Base-by-base conservation (phyloP, 2,113 vertebrate genomes). In the Triplophysa siluroides region DNA sequence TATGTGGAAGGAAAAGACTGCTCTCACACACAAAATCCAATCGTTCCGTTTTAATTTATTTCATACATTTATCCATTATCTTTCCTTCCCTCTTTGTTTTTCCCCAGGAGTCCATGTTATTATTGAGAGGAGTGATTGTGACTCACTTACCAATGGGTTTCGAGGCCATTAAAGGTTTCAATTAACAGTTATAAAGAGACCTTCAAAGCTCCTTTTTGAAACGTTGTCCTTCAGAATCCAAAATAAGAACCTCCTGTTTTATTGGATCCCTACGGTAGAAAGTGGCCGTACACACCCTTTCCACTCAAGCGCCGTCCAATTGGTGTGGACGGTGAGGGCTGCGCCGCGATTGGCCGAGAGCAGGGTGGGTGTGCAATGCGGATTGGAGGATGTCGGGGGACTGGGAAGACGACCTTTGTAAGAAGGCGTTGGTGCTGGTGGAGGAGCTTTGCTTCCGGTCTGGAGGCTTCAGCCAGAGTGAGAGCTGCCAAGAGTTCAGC, bases 381-480 rank as follows among this genome's bases (percentile, higher is more conserved):
- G 92, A 94, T 94, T 91, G 92, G 93, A 92, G 89, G 92, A 97
- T 96, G 95, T 96, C 95, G 69, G 96, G 95, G 78, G 96, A 96
- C 92, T 96, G 95, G 79, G 96, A 97, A 89, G 96, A 97, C 90
- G 95, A 96, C 83, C 83, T 96, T 88, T 96, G 95, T 87, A 95
- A 94, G 85, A 94, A 93, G 89, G 95, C 94, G 13, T 90, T 96
- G 88, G 88, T 92, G 88, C 76, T 97, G 85, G 93, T 96, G 88
- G 93, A 95, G 16, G 95, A 96, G 84, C 93, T 97, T 82, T 97
- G 96, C 86, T 94, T 94, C n/a, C 89, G 91, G 86, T 91, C 89
- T 0, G 86, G 88, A 45, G 93, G 91, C 1, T 89, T 92, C 66
- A 94, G 94, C 83, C 93, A 94, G 85, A 95, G 88, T 3, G 92